Percentiles rank a stretch among this genome's conserved stretches.
These are phyloP conservation scores for Campylomormyrus tamandua DNA, from an alignment of 2,113 vertebrate species.

Conservation along the genomic window DNA sequence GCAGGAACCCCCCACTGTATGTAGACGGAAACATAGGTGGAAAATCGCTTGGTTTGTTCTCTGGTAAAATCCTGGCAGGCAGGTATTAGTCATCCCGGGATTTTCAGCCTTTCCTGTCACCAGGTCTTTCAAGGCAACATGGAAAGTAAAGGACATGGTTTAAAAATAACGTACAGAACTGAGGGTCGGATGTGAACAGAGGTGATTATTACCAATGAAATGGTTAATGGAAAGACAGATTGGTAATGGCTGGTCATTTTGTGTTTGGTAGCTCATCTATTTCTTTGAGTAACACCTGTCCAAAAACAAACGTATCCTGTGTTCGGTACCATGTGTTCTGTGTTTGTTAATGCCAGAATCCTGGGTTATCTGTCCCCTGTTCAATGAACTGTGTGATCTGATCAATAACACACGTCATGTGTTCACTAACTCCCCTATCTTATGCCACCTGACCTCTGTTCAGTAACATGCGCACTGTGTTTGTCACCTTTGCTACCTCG, in stretches of 20 bases:
- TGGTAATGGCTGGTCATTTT: not conserved
- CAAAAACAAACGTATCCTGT: not conserved
- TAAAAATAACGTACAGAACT: not conserved
- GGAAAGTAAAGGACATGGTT: slow-evolving; percentile 1
- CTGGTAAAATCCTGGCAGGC: not conserved
- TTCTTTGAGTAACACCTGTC: not conserved
- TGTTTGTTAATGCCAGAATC: not conserved
- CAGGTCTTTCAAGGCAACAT: slow-evolving; percentile 10
- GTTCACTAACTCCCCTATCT: not conserved
- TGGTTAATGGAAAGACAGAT: not conserved
- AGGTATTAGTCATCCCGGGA: slow-evolving; percentile 15
- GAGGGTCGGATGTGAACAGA: not conserved
- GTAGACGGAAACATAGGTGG: slow-evolving; percentile 8
- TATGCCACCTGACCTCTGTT: not conserved
- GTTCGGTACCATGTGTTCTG: not conserved
- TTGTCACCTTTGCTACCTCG: not conserved
- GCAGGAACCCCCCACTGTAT: slow-evolving; percentile 49
- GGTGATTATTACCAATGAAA: not conserved
- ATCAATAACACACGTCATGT: not conserved
- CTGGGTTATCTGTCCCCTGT: not conserved
- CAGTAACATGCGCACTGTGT: not conserved
- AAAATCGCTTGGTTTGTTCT: slow-evolving; percentile 3
- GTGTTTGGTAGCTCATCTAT: not conserved
- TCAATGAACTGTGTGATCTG: not conserved
- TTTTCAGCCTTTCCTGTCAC: not conserved